phyloP scores from a whole-genome alignment of 2,888 invertebrate genomes.

The Hypena proboscidalis region DNA sequence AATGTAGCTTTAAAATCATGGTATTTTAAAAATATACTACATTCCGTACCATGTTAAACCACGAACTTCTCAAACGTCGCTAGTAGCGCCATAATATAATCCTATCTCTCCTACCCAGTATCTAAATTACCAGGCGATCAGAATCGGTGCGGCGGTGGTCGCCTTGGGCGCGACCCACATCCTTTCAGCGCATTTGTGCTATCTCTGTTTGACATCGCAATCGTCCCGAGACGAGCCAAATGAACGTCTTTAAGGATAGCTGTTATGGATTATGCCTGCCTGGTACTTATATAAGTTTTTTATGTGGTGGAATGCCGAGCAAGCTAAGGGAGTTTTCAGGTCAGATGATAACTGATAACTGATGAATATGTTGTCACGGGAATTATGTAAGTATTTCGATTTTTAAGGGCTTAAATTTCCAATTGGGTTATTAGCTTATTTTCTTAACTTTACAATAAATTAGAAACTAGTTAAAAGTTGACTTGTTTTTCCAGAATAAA shows the following conservation, averaged over 20 bases:
- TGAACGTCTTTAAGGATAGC: conserved; percentile 31
- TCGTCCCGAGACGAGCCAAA: conserved; percentile 55
- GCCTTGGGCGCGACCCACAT: conserved; percentile 77
- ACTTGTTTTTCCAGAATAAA: too few species aligned
- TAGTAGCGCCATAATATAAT: not conserved
- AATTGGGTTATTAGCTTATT: too few species aligned
- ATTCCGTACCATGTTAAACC: not conserved
- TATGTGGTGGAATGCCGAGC: too few species aligned
- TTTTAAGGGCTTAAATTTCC: too few species aligned
- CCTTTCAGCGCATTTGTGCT: conserved; percentile 75
- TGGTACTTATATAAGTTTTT: conserved; percentile 4
- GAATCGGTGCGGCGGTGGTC: conserved; percentile 44
- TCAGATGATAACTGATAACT: too few species aligned
- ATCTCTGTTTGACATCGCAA: conserved; percentile 82
- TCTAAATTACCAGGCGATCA: conserved; percentile 29
- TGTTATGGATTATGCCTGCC: conserved; percentile 10
- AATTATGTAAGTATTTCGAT: too few species aligned
- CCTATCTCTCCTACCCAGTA: conserved; percentile 12
- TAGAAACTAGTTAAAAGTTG: too few species aligned
- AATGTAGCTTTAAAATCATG: too few species aligned
- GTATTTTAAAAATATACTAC: not conserved
- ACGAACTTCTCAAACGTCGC: conserved; percentile 1
- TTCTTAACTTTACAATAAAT: too few species aligned
- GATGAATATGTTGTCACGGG: too few species aligned
- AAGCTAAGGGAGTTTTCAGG: too few species aligned